These are phyloP conservation scores for Chlorops oryzae DNA, from an alignment of 1,140 invertebrate species.

Conservation along the genomic window DNA sequence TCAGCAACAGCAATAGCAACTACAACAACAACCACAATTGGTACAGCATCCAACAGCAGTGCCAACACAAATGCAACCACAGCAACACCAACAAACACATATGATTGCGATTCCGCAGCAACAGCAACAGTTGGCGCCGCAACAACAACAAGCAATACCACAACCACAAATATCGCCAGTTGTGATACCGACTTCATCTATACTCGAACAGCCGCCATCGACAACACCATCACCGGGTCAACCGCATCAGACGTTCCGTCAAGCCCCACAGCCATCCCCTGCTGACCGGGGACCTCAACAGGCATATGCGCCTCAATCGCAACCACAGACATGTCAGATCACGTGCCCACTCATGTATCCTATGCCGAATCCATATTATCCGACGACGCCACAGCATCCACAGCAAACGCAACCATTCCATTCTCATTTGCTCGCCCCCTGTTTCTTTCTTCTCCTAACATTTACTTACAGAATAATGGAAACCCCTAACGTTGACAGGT, in stretches of 20 bases:
- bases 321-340: conserved; percentile 49
- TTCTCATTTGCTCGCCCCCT: too few relatives aligned
- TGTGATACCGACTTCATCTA: conserved; percentile 56
- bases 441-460: too few relatives aligned
- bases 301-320: conserved; percentile 39
- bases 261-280: conserved; percentile 54
- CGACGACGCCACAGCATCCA: conserved; percentile 37
- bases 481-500: too few relatives aligned
- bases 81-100: too few relatives aligned
- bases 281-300: conserved; percentile 49
- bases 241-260: conserved; percentile 56
- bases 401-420: conserved; percentile 39
- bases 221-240: conserved; percentile 60
- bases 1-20: too few relatives aligned
- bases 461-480: too few relatives aligned
- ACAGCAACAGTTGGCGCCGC: too few relatives aligned
- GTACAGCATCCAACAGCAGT: too few relatives aligned
- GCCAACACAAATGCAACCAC: too few relatives aligned
- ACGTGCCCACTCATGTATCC: conserved; percentile 57
- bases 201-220: conserved; percentile 55
- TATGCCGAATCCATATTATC: conserved; percentile 37
- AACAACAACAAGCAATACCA: too few relatives aligned
- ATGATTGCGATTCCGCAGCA: too few relatives aligned
- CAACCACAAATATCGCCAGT: conserved; percentile 55
- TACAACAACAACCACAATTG: too few relatives aligned